Evolutionary conservation across 2,888 invertebrate genomes (phyloP).

Genomic region (Pseudanteris insignis): DNA sequence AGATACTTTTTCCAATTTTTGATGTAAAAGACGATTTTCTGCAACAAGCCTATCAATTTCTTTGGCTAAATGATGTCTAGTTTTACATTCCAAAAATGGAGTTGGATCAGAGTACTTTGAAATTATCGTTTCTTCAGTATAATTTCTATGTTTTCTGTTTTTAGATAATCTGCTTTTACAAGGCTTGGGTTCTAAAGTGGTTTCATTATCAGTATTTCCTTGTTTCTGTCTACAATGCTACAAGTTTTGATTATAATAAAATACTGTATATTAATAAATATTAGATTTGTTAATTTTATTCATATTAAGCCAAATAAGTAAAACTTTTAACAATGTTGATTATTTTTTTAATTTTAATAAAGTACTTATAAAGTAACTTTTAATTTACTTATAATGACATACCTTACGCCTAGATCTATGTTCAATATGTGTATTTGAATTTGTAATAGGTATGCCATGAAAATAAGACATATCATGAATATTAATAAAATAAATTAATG

Average conservation of each 20-base stretch:
- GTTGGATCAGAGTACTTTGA: slow-evolving; percentile 39
- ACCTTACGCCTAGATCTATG: slow-evolving; percentile 46
- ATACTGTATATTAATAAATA: no score
- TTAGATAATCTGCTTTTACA: slow-evolving; percentile 49
- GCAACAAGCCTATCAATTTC: slow-evolving; percentile 48
- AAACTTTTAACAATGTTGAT: no score
- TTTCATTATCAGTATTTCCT: slow-evolving; percentile 33
- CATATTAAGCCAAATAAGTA: no score
- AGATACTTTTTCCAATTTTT: slow-evolving; percentile 43
- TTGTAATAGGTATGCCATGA: slow-evolving; percentile 47
- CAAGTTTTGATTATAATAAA: no score
- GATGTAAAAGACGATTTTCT: slow-evolving; percentile 47
- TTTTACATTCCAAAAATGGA: slow-evolving; percentile 43
- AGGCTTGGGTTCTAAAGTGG: slow-evolving; percentile 32
- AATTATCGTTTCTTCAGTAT: slow-evolving; percentile 11
- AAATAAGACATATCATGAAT: slow-evolving; percentile 51
- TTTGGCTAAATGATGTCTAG: slow-evolving; percentile 47
- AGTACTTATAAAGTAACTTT: no score
- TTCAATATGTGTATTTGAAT: slow-evolving; percentile 33
- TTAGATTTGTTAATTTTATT: no score
- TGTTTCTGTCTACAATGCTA: slow-evolving; percentile 48
- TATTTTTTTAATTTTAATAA: no score
- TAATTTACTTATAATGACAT: no score
- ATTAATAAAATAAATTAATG: background rate
- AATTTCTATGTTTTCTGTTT: slow-evolving; percentile 36